These are phyloP conservation scores for Amblyopsis rosae DNA, from an alignment of 2,113 vertebrate genomes.

Conservation along the genomic window DNA sequence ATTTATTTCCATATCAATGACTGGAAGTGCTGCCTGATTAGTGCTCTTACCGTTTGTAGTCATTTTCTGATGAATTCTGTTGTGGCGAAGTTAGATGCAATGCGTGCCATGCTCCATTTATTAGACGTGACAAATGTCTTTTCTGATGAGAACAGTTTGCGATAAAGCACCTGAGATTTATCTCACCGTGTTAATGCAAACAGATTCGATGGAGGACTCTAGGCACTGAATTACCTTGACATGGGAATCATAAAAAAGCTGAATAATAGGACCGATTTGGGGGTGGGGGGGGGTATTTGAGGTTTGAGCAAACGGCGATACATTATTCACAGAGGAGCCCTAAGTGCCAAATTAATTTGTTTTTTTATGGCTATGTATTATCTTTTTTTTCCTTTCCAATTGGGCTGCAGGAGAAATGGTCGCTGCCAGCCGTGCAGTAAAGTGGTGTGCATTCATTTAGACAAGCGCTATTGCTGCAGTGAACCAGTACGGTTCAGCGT, in stretches of 20 bases:
- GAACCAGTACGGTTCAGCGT: constrained; percentile 60
- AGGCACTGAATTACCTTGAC: constrained; percentile 25
- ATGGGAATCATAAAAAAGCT: constrained; percentile 28
- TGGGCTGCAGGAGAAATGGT: constrained; percentile 88
- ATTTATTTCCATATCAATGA: background rate
- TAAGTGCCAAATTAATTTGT: constrained; percentile 89
- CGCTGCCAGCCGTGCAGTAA: constrained; percentile 86
- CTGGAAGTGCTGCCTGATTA: background rate
- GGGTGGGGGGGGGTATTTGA: background rate
- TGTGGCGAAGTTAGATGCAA: background rate
- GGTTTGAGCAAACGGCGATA: constrained; percentile 64
- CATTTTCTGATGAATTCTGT: background rate
- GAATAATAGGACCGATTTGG: constrained; percentile 41
- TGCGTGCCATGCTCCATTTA: constrained; percentile 10
- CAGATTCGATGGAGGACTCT: constrained; percentile 22
- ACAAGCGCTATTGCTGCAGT: constrained; percentile 83
- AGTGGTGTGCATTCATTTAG: constrained; percentile 88
- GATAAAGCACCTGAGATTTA: constrained; percentile 25
- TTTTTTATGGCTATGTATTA: constrained; percentile 61
- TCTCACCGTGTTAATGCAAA: constrained; percentile 30
- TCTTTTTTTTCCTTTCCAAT: constrained; percentile 78
- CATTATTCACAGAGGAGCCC: constrained; percentile 85
- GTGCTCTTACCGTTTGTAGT: background rate
- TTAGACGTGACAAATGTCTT: constrained; percentile 20
- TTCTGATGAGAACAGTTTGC: constrained; percentile 8